A percentile compares a stretch with the other conserved stretches of the same genome.
These are phyloP conservation scores for Apteryx mantelli DNA, from an alignment of 2,113 vertebrate species.

Conservation along the genomic window DNA sequence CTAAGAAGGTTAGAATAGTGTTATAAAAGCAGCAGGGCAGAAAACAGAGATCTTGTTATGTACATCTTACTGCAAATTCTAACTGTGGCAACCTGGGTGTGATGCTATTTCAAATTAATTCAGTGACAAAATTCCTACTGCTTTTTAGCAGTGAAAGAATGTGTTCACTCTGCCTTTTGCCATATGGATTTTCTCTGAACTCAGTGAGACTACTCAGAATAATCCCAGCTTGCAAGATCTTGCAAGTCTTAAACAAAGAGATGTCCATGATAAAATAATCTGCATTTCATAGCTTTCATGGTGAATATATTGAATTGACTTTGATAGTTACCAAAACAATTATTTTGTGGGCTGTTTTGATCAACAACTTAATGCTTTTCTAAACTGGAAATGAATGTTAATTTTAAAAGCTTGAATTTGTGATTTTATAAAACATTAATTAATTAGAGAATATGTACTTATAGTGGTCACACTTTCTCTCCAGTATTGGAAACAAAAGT, in stretches of 20 bases:
- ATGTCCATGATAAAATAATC: background rate
- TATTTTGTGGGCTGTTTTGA: background rate
- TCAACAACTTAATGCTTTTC: background rate
- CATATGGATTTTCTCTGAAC: background rate
- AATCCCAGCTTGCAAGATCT: background rate
- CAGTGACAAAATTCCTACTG: background rate
- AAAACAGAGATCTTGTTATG: background rate
- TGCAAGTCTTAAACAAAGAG: background rate
- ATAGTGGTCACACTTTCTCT: background rate
- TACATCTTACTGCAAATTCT: background rate
- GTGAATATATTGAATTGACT: background rate
- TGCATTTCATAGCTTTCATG: background rate
- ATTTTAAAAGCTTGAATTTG: background rate
- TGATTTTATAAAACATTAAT: background rate
- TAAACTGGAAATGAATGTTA: background rate
- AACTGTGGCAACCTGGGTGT: background rate
- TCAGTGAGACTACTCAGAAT: background rate
- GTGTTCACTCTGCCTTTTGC: background rate
- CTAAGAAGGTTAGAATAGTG: background rate
- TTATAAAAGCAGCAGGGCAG: background rate
- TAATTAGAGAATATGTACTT: background rate
- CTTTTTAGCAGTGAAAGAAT: background rate
- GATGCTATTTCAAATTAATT: conserved; percentile 3
- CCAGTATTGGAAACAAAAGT: background rate
- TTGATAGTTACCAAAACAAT: background rate